These are phyloP conservation scores for Gambusia affinis DNA, from an alignment of 2,113 vertebrate species.

Conservation along the genomic window DNA sequence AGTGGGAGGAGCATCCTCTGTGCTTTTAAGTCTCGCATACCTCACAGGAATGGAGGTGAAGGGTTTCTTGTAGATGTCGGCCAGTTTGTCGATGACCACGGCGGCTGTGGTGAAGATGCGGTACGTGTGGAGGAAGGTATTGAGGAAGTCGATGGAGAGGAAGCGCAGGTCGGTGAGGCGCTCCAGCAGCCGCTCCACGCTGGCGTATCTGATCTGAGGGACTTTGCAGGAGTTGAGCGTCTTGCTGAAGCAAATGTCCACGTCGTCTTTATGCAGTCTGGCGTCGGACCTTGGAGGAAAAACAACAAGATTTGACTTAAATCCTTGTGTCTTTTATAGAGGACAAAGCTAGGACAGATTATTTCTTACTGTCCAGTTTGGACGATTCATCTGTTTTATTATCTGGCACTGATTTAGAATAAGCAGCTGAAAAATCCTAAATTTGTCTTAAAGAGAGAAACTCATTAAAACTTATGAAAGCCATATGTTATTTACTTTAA, in stretches of 20 bases:
- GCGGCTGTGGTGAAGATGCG: constrained; percentile 91
- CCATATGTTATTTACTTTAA: too few species aligned
- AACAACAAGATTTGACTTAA: background rate
- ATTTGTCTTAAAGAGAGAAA: too few species aligned
- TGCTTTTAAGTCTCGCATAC: constrained; percentile 58
- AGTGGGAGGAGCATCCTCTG: background rate
- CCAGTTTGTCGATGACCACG: constrained; percentile 92
- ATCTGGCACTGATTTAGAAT: too few species aligned
- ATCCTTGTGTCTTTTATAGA: background rate
- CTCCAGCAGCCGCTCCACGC: constrained; percentile 93
- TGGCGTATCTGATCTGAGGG: constrained; percentile 95
- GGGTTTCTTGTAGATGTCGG: constrained; percentile 92
- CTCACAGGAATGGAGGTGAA: constrained; percentile 95
- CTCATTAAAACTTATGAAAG: too few species aligned
- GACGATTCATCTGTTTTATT: too few species aligned
- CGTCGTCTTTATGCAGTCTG: constrained; percentile 91
- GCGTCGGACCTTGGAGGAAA: constrained; percentile 84
- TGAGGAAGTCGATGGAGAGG: constrained; percentile 98
- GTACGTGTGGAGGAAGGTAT: constrained; percentile 98
- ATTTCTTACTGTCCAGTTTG: background rate
- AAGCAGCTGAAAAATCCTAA: too few species aligned
- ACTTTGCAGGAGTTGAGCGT: constrained; percentile 98
- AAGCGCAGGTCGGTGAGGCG: constrained; percentile 92
- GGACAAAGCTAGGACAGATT: background rate
- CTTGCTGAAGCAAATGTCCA: constrained; percentile 98